phyloP scores from a whole-genome alignment of 2,113 vertebrate species.

The Parotia lawesii region DNA sequence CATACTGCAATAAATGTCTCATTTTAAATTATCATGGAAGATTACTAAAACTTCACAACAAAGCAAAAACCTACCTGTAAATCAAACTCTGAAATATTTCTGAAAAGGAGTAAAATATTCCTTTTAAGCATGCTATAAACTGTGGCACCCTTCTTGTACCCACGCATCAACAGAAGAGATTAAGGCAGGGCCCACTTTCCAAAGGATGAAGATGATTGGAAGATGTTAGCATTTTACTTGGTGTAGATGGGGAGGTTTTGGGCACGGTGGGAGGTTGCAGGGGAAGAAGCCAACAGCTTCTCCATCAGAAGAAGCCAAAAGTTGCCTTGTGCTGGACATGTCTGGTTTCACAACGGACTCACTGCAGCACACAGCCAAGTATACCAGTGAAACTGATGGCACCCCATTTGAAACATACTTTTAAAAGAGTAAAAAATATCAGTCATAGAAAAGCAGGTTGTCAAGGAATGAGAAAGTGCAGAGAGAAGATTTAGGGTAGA shows the following conservation, averaged over 20 bases:
- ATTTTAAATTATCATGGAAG: neutral
- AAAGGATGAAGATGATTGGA: neutral
- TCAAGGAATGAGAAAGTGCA: neutral
- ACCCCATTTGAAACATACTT: neutral
- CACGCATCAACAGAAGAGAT: neutral
- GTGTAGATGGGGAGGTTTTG: neutral
- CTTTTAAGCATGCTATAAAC: neutral
- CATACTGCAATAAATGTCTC: neutral
- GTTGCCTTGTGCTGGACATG: neutral
- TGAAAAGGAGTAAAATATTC: neutral
- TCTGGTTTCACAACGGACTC: accelerated
- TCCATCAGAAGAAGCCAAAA: neutral
- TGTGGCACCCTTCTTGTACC: neutral
- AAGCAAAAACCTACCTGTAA: neutral
- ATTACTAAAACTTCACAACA: neutral
- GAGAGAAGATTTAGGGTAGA: neutral
- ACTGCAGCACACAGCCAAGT: neutral
- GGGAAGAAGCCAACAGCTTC: no score
- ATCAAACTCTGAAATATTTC: neutral
- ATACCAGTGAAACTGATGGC: neutral
- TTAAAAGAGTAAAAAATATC: neutral
- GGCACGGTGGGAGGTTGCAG: no score
- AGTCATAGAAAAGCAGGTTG: neutral
- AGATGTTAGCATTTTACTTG: neutral
- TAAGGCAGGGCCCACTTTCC: neutral